These are phyloP conservation scores for Diploptera punctata DNA, from an alignment of 2,888 invertebrate species.

Conservation along the genomic window DNA sequence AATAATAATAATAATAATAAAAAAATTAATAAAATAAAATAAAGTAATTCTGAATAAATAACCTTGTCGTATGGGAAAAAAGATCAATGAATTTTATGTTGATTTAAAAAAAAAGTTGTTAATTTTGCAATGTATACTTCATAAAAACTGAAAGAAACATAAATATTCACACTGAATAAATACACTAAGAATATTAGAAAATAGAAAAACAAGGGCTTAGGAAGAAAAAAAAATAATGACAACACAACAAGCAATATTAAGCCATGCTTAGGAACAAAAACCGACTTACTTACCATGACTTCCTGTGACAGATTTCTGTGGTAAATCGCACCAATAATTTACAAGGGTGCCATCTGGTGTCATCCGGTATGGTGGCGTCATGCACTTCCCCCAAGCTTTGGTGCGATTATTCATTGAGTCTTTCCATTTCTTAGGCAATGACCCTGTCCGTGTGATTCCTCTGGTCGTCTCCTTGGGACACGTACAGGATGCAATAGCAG, in stretches of 20 bases:
- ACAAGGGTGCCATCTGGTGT: constrained; percentile 85
- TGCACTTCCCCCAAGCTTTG: constrained; percentile 26
- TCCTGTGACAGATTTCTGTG: constrained; percentile 51
- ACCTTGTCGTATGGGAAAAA: no score
- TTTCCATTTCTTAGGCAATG: constrained; percentile 33
- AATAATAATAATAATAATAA: no score
- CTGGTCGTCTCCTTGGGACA: neutral
- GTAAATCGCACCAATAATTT: constrained; percentile 87
- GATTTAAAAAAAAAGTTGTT: no score
- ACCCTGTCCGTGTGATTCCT: constrained; percentile 19
- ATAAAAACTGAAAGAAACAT: no score
- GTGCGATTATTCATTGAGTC: constrained; percentile 37
- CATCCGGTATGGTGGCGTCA: constrained; percentile 71
- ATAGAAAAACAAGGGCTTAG: neutral
- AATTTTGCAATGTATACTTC: no score
- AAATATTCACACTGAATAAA: no score
- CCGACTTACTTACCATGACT: constrained; percentile 28
- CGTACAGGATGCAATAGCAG: neutral
- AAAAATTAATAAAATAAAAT: no score
- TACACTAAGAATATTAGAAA: no score
- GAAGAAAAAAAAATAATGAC: neutral
- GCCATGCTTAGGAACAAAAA: constrained; percentile 16
- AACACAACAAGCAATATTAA: neutral
- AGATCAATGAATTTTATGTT: no score
- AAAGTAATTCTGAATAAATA: no score